Evolutionary conservation across 2,888 invertebrate species (phyloP).

Genomic region (Nephrotoma flavescens): DNA sequence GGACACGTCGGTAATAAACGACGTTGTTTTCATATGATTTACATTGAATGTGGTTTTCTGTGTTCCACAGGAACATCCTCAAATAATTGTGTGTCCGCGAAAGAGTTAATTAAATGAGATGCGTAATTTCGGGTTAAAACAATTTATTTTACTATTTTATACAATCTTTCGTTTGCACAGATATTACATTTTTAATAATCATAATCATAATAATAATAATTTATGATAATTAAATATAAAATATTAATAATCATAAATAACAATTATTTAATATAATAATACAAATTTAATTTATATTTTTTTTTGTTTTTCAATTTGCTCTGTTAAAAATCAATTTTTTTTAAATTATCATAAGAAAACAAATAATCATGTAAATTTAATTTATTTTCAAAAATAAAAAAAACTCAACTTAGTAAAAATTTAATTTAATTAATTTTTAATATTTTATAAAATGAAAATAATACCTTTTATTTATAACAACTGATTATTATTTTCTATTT

Average conservation of each 20-base stretch:
- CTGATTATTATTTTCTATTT: neutral
- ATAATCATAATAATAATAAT: neutral
- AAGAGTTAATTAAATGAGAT: neutral
- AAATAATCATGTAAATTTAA: neutral
- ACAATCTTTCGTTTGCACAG: neutral
- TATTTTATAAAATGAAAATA: neutral
- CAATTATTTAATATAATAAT: neutral
- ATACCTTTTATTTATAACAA: neutral
- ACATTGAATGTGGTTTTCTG: too few relatives aligned
- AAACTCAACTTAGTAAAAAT: neutral
- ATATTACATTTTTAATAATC: neutral
- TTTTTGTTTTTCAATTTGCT: neutral
- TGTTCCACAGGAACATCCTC: too few relatives aligned
- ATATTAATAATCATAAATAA: neutral
- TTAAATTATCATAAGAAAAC: neutral
- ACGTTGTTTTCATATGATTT: too few relatives aligned
- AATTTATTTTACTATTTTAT: constrained; percentile 5
- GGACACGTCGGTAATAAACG: too few relatives aligned
- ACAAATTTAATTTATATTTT: neutral
- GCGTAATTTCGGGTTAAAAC: neutral
- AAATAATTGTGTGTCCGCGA: too few relatives aligned
- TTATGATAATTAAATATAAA: neutral
- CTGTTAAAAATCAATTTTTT: neutral
- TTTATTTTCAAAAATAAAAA: neutral
- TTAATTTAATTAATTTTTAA: neutral